Conservation (phyloP, 2,113 vertebrate species). For the Coreoperca whiteheadi region DNA sequence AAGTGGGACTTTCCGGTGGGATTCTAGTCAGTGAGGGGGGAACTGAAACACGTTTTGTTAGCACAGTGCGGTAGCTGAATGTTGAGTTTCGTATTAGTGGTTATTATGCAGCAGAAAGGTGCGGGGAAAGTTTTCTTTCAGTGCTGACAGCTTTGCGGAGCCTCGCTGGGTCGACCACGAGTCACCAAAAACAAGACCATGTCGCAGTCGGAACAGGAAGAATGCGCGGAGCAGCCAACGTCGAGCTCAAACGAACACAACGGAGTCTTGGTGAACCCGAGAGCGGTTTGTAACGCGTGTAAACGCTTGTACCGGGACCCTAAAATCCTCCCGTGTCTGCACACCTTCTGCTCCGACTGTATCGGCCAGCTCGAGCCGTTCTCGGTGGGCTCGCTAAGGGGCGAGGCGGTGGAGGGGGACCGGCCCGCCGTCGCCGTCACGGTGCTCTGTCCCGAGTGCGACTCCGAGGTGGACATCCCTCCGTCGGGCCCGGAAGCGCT, state of each 20-base stretch:
- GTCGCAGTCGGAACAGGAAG: slow-evolving; percentile 46
- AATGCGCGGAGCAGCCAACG: neutral
- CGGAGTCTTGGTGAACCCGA: slow-evolving; percentile 38
- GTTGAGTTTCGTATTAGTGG: neutral
- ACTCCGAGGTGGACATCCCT: slow-evolving; percentile 89
- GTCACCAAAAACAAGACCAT: slow-evolving; percentile 37
- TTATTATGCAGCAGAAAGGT: neutral
- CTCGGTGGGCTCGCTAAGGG: slow-evolving; percentile 53
- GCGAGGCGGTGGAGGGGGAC: neutral
- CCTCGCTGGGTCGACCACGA: slow-evolving; percentile 10
- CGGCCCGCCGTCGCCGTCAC: slow-evolving; percentile 44
- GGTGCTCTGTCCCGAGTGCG: slow-evolving; percentile 90
- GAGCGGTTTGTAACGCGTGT: slow-evolving; percentile 85
- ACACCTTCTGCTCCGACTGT: slow-evolving; percentile 90
- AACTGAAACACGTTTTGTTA: rapidly evolving
- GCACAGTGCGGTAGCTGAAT: neutral
- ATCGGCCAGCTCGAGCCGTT: slow-evolving; percentile 86
- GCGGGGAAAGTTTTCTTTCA: neutral
- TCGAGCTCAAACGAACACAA: neutral
- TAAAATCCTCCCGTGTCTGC: slow-evolving; percentile 90
- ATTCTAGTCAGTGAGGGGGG: neutral
- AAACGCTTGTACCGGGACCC: slow-evolving; percentile 84
- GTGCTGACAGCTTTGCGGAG: neutral
- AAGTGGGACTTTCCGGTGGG: slow-evolving; percentile 9
- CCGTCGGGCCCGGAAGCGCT: slow-evolving; percentile 85